Base-by-base conservation (phyloP, 2,888 invertebrate genomes). In the Coelopa pilipes region DNA sequence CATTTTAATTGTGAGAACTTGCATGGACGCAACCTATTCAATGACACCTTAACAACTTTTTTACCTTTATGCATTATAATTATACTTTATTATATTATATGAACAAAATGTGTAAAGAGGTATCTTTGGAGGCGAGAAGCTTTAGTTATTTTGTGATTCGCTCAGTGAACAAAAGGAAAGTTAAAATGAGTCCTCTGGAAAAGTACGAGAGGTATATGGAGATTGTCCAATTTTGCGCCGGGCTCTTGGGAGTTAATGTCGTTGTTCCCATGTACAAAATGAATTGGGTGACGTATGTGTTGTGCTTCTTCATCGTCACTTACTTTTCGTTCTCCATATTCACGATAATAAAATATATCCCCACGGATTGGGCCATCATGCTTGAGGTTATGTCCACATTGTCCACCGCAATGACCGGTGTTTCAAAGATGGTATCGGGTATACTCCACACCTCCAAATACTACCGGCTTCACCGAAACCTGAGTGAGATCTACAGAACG, bases 371-470 rank as follows among this genome's bases (percentile, higher is more conserved):
- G 65, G 53, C 53, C 13, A 59, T 69, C 0, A 7, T 75, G 0
- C n/a, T 78, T 50, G 74, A 76, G 46, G 55, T 76, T 4, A 74
- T 75, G 11, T 76, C 76, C 45, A 75, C 76, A 72, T 46, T 76
- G 0, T 75, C 76, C 1, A 70, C 72, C 17, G 74, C 71, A 12
- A 24, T 76, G n/a, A 73, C 74, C 72, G 77, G 78, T 1, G 34
- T 75, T 2, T 19, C 76, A 0, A 78, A 78, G 1, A 1, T 71
- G 1, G 1, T 71, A 0, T 49, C 57, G 1, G 74, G 66, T 0
- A 62, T 77, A 10, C 0, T 45, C 4, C 67, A 13, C 1, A 60
- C 57, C 1, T 69, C 55, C 1, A 2, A 59, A 24, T 47, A 15
- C 15, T 24, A 19, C 7, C 24, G 47, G 1, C 1, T 19, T 4